Evolutionary conservation across 1,140 invertebrate species (phyloP).

Genomic region (Charaxes varanes): DNA sequence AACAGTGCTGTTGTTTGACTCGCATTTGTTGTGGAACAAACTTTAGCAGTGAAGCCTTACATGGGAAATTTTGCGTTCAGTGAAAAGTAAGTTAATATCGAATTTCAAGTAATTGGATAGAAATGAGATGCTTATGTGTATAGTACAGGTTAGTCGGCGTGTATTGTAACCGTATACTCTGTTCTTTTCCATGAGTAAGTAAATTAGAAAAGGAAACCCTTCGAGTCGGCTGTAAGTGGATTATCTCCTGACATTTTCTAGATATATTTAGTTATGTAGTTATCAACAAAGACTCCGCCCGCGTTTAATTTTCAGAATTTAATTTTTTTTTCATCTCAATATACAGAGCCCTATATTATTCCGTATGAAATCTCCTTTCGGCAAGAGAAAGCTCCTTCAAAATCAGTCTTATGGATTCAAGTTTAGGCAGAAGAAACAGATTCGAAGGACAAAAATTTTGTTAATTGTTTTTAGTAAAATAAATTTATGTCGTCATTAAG

Average conservation of each 20-base stretch:
- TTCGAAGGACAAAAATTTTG: too few species aligned
- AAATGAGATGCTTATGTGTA: background rate
- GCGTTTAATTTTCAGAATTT: background rate
- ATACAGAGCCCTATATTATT: too few species aligned
- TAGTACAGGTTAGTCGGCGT: background rate
- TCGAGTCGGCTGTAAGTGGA: conserved; percentile 18
- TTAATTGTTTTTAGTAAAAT: too few species aligned
- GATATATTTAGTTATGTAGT: background rate
- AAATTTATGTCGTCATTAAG: too few species aligned
- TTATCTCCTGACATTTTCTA: conserved; percentile 6
- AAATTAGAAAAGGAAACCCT: conserved; percentile 20
- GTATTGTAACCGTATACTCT: background rate
- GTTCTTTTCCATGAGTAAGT: conserved; percentile 14
- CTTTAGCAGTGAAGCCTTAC: conserved; percentile 8
- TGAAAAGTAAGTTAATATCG: conserved; percentile 21
- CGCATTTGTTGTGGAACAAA: too few species aligned
- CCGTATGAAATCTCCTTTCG: too few species aligned
- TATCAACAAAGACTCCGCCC: background rate
- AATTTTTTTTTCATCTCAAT: too few species aligned
- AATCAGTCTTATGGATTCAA: too few species aligned
- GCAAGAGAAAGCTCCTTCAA: too few species aligned
- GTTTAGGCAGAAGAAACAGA: too few species aligned
- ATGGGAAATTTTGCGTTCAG: conserved; percentile 7
- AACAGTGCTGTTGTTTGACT: too few species aligned
- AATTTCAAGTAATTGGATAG: conserved; percentile 22